Evolutionary conservation across 2,797 vertebrate species (phyloP).

Genomic region (Hipposideros larvatus): DNA sequence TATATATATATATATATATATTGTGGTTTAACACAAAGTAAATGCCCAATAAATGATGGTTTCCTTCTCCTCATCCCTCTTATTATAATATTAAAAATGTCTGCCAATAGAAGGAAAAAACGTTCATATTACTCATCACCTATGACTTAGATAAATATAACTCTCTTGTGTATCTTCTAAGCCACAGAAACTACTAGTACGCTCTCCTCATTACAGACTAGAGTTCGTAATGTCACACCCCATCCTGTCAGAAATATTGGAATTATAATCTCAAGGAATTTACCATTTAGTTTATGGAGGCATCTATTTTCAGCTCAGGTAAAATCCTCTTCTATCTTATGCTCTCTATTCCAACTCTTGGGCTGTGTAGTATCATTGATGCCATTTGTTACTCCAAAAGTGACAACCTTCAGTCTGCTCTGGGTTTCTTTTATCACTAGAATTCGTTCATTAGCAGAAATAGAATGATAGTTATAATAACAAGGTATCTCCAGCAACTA

Average conservation of each 20-base stretch:
- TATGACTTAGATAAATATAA: background rate
- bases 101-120: background rate
- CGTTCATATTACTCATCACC: background rate
- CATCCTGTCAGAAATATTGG: background rate
- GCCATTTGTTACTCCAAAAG: background rate
- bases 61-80: background rate
- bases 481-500: slow-evolving; percentile 13
- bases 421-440: background rate
- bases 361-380: background rate
- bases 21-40: background rate
- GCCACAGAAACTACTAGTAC: background rate
- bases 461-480: slow-evolving; percentile 4
- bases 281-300: background rate
- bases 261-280: background rate
- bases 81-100: background rate
- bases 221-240: background rate
- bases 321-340: background rate
- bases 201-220: background rate
- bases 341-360: background rate
- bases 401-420: background rate
- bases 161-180: background rate
- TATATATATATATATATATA: background rate
- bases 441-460: background rate
- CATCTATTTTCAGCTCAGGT: background rate
- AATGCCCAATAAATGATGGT: background rate